phyloP scores from a whole-genome alignment of 2,113 vertebrate genomes.

The Sarotherodon lohbergeri region DNA sequence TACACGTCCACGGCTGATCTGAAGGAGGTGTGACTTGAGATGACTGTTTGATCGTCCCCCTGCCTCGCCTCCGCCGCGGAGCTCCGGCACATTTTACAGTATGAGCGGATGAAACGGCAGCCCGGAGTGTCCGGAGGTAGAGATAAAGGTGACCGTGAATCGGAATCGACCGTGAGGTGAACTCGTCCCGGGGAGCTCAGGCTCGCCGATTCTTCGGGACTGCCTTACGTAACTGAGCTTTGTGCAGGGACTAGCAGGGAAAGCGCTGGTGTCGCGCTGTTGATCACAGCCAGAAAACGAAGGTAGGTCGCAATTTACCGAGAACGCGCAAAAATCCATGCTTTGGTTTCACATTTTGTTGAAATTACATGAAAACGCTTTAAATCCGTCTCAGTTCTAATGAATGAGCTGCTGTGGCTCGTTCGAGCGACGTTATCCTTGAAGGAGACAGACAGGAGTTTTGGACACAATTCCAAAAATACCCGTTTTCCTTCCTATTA shows the following conservation, averaged over 20 bases:
- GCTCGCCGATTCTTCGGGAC: neutral
- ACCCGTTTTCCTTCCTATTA: neutral
- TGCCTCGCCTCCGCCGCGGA: neutral
- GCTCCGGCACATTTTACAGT: neutral
- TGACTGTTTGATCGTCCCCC: neutral
- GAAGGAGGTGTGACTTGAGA: constrained; percentile 33
- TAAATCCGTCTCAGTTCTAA: fast-evolving
- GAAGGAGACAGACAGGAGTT: neutral
- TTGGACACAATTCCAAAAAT: neutral
- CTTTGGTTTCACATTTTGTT: neutral
- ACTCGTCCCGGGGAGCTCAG: neutral
- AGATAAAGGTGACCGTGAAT: neutral
- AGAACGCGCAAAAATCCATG: neutral
- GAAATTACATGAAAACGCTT: fast-evolving
- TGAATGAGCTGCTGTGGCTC: neutral
- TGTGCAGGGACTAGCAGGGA: neutral
- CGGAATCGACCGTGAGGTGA: neutral
- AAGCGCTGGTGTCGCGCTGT: constrained; percentile 2
- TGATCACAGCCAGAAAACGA: neutral
- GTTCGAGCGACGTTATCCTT: neutral
- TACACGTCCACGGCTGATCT: neutral
- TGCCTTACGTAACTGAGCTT: constrained; percentile 66
- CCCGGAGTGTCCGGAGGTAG: neutral
- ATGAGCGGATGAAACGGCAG: neutral
- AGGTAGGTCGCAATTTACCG: constrained; percentile 43